Evolutionary conservation across 2,113 vertebrate species (phyloP).

Genomic region (Clarias macrocephalus): DNA sequence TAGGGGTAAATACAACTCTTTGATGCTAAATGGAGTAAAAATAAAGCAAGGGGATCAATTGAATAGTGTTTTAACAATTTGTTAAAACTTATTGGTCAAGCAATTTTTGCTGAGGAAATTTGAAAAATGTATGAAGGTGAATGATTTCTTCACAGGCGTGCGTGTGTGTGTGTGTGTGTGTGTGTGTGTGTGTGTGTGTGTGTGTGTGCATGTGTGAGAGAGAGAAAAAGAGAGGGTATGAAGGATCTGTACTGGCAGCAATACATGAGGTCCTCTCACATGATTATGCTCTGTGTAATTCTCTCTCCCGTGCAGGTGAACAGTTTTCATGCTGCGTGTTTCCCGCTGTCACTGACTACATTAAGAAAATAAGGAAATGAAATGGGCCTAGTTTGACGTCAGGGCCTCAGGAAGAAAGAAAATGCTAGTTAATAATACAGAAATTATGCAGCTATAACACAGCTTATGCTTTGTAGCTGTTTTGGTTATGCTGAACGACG

Average conservation of each 20-base stretch:
- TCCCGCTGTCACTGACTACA: conserved; percentile 24
- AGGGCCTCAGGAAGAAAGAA: neutral
- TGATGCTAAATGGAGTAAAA: neutral
- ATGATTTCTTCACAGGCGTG: too few relatives aligned
- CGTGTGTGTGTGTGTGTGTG: neutral
- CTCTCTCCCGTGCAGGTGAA: conserved; percentile 3
- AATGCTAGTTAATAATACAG: neutral
- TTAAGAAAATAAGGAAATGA: conserved; percentile 18
- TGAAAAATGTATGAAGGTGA: neutral
- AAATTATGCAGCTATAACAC: neutral
- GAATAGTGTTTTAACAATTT: neutral
- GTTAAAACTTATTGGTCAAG: neutral
- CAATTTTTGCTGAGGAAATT: neutral
- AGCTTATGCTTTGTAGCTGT: neutral
- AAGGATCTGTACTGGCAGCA: neutral
- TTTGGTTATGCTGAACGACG: neutral
- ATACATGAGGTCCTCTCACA: neutral
- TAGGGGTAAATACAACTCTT: neutral
- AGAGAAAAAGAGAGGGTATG: too few relatives aligned
- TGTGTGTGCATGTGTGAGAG: too few relatives aligned
- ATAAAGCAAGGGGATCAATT: neutral
- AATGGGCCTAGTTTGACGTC: neutral
- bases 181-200: neutral
- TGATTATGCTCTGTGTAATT: conserved; percentile 13
- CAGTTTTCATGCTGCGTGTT: neutral